Base-by-base conservation (phyloP, 2,888 invertebrate genomes). In the Noctua pronuba region DNA sequence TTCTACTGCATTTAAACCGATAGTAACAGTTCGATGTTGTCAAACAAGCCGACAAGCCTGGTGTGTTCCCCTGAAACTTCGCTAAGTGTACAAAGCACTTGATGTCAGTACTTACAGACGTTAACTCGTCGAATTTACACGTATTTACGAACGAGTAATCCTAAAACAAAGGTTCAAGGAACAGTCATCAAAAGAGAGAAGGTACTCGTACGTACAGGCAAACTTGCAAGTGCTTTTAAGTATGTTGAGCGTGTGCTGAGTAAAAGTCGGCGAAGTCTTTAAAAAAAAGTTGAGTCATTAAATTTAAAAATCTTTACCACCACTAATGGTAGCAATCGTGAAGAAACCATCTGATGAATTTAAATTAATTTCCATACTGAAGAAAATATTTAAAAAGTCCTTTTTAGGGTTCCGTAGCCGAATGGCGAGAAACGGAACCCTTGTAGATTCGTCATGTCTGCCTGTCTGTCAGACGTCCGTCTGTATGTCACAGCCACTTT, bases 51-150 rank as follows among this genome's bases (percentile, higher is more conserved):
- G 18, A 16, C 24, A 73, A 38, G 21, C 16, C 8, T 55, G 11
- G 18, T 55, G 38, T 46, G 28, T 69, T 58, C 35, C 5, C n/a
- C 21, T 41, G 44, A 78, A 74, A 70, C 58, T 70, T 78, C 4
- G 28, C 24, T 31, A 58, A 70, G 70, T 66, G 35, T 52, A 64
- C 46, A 68, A 62, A 55, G 46, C 60, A 38, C 69, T 70, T 35
- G n/a, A 73, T 49, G 75, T 85, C 82, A 70, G 69, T 13, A 65
- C 70, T 18, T 24, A 18, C 74, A 84, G 38, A 74, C 49, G 79
- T 75, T 85, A 49, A 49, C 58, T 41, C 58, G 10, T n/a, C n/a
- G 38, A 52, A 77, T 69, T 69, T 21, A 58, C 58, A 11, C 28
- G 35, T n/a, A 66, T 28, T 52, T 67, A 71, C 24, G 21, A 67